phyloP scores from a whole-genome alignment of 2,888 invertebrate species.

The Drosophila yooni region DNA sequence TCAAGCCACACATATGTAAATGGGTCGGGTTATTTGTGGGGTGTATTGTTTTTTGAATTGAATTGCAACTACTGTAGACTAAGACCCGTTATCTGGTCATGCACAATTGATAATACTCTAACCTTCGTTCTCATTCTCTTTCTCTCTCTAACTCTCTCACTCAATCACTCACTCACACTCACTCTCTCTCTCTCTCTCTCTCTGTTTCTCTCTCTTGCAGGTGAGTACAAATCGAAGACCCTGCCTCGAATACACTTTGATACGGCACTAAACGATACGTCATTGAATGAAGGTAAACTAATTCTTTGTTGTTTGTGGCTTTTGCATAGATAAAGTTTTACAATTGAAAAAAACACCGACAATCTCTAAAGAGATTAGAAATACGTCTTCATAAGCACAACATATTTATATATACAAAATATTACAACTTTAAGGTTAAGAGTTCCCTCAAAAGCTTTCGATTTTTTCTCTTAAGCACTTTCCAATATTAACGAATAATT shows the following conservation, averaged over 20 bases:
- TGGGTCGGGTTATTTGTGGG: conserved; percentile 56
- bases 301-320: conserved; percentile 11
- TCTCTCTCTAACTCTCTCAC: conserved; percentile 2
- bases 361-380: neutral
- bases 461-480: neutral
- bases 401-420: neutral
- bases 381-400: neutral
- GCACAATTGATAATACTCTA: conserved; percentile 28
- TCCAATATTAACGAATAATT: neutral
- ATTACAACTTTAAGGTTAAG: neutral
- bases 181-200: conserved; percentile 15
- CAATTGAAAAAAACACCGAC: neutral
- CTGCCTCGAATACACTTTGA: conserved; percentile 85
- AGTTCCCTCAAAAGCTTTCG: neutral
- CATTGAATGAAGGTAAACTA: conserved; percentile 84
- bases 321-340: conserved; percentile 15
- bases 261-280: conserved; percentile 83
- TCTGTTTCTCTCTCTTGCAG: conserved; percentile 74
- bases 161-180: conserved; percentile 2
- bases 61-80: conserved; percentile 10
- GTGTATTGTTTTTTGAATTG: conserved; percentile 4
- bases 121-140: conserved; percentile 13
- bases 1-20: conserved; percentile 56
- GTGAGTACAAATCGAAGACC: conserved; percentile 86
- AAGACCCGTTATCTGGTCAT: conserved; percentile 25